Conservation (phyloP, 2,888 invertebrate genomes). For the Trilocha varians region DNA sequence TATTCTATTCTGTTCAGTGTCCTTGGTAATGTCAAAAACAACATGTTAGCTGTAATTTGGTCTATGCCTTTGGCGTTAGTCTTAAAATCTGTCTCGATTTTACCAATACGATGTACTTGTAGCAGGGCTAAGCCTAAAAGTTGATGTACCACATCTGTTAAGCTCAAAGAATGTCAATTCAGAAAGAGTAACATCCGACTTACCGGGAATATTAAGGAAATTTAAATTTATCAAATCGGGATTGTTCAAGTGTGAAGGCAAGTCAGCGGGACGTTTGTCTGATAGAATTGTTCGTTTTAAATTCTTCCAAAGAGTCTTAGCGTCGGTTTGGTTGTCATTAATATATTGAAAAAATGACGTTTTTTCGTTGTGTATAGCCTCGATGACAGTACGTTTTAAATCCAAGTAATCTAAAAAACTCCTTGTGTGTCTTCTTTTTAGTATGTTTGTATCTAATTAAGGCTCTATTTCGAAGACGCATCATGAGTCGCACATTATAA, state of each 20-base stretch:
- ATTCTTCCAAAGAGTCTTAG: not conserved
- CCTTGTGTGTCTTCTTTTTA: not conserved
- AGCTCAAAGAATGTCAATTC: not conserved
- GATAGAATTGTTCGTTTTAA: not conserved
- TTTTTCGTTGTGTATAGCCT: constrained; percentile 3
- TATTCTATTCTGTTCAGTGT: too few relatives aligned
- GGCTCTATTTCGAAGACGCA: constrained; percentile 2
- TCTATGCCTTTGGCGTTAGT: too few relatives aligned
- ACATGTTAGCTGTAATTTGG: too few relatives aligned
- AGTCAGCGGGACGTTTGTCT: not conserved
- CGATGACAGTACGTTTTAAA: constrained; percentile 1
- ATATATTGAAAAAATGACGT: constrained; percentile 2
- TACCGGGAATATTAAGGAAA: constrained; percentile 1
- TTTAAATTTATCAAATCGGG: constrained; percentile 1
- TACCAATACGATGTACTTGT: too few relatives aligned
- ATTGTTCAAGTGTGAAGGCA: not conserved
- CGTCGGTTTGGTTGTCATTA: not conserved
- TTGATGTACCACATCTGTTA: too few relatives aligned
- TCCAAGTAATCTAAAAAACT: constrained; percentile 4
- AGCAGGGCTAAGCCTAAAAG: too few relatives aligned
- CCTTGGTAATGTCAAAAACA: too few relatives aligned
- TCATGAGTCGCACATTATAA: constrained; percentile 4
- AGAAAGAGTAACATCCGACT: not conserved
- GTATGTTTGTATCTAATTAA: not conserved
- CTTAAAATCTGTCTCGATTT: too few relatives aligned